These are phyloP conservation scores for Trileptium ribeirensis DNA, from an alignment of 2,888 invertebrate species.

Conservation along the genomic window DNA sequence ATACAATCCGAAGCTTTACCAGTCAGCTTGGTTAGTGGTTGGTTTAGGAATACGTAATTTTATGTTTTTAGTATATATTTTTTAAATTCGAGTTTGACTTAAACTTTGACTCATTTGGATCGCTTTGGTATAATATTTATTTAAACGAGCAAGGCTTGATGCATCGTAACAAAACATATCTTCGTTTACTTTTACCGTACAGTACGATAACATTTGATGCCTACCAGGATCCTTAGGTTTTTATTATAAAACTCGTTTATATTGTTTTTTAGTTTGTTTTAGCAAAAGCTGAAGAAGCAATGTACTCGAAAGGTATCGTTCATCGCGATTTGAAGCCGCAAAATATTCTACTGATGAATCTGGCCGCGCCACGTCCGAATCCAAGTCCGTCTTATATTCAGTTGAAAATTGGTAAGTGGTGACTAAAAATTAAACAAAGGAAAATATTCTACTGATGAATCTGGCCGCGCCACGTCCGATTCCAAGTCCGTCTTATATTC, in stretches of 20 bases:
- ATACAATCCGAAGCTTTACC: conserved; percentile 87
- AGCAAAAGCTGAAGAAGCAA: conserved; percentile 94
- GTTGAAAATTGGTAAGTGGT: conserved; percentile 85
- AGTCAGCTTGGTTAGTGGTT: conserved; percentile 68
- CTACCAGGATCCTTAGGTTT: too few relatives aligned
- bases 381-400: conserved; percentile 76
- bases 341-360: conserved; percentile 79
- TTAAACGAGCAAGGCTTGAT: too few relatives aligned
- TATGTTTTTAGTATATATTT: not conserved
- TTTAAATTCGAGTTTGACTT: not conserved
- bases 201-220: too few relatives aligned
- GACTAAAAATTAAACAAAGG: too few relatives aligned
- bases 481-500: too few relatives aligned
- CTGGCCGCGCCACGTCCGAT: too few relatives aligned
- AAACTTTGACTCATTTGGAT: not conserved
- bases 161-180: too few relatives aligned
- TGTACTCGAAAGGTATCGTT: conserved; percentile 93
- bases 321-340: conserved; percentile 98
- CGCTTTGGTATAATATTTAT: too few relatives aligned
- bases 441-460: too few relatives aligned
- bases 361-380: conserved; percentile 56
- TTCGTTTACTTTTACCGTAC: too few relatives aligned
- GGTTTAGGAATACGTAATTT: not conserved
- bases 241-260: too few relatives aligned
- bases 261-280: too few relatives aligned